phyloP scores from a whole-genome alignment of 2,888 invertebrate species.

The Leptogaster cylindrica region DNA sequence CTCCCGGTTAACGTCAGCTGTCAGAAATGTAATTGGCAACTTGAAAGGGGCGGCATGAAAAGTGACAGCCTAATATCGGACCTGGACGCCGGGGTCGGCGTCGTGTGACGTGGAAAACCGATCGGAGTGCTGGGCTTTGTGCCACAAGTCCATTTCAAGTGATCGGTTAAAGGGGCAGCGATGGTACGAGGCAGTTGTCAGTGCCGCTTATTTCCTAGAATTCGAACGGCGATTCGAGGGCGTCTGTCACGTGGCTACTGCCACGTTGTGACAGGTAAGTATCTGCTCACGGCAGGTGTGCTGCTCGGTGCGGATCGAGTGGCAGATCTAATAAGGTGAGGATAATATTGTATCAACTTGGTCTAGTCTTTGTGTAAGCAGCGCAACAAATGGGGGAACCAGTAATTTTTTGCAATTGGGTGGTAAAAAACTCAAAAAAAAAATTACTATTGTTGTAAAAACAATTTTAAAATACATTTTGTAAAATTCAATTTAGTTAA shows the following conservation, averaged over 20 bases:
- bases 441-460: too few relatives aligned
- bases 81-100: constrained; percentile 41
- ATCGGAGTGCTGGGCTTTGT: constrained; percentile 1
- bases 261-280: constrained; percentile 10
- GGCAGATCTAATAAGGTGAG: too few relatives aligned
- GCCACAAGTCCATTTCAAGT: constrained; percentile 25
- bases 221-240: neutral
- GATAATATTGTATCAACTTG: too few relatives aligned
- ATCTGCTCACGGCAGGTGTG: constrained; percentile 31
- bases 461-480: too few relatives aligned
- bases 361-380: too few relatives aligned
- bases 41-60: constrained; percentile 55
- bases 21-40: constrained; percentile 67
- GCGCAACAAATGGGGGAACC: too few relatives aligned
- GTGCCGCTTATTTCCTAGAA: constrained; percentile 13
- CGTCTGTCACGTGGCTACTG: constrained; percentile 6
- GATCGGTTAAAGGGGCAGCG: constrained; percentile 7
- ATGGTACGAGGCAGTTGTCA: neutral
- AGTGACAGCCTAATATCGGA: constrained; percentile 42
- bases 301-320: too few relatives aligned
- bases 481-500: too few relatives aligned
- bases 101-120: constrained; percentile 21
- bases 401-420: too few relatives aligned
- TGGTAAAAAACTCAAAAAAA: too few relatives aligned
- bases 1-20: constrained; percentile 68